These are phyloP conservation scores for Osmerus mordax DNA, from an alignment of 2,113 vertebrate species.

Conservation along the genomic window DNA sequence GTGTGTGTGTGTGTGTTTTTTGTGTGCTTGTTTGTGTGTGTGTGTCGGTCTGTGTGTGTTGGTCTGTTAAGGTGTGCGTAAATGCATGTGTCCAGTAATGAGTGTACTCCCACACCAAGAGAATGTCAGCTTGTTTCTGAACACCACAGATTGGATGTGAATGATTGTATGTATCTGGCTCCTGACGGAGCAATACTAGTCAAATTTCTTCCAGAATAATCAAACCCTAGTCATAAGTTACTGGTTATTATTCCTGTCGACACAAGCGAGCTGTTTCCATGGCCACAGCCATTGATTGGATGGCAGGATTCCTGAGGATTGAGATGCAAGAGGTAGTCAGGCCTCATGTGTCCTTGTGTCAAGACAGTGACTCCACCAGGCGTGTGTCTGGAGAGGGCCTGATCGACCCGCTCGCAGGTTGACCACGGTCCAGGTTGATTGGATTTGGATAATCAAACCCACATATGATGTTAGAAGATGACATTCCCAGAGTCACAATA, in stretches of 20 bases:
- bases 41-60: slow-evolving; percentile 23
- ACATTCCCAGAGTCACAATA: slow-evolving; percentile 41
- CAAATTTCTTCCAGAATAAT: too few relatives aligned
- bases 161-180: background rate
- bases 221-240: too few relatives aligned
- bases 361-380: slow-evolving; percentile 29
- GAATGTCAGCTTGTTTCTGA: background rate
- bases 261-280: slow-evolving; percentile 55
- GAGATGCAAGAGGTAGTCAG: slow-evolving; percentile 38
- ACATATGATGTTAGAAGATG: slow-evolving; percentile 19
- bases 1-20: slow-evolving; percentile 21
- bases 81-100: slow-evolving; percentile 33
- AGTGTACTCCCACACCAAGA: background rate
- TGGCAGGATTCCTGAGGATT: slow-evolving; percentile 48
- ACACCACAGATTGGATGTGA: slow-evolving; percentile 18
- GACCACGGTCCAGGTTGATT: slow-evolving; percentile 47
- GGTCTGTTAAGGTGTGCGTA: slow-evolving; percentile 1
- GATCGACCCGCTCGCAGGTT: slow-evolving; percentile 55
- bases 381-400: slow-evolving; percentile 36
- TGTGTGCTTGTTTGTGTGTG: slow-evolving; percentile 31
- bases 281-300: slow-evolving; percentile 56
- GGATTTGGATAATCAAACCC: slow-evolving; percentile 49
- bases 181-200: too few relatives aligned
- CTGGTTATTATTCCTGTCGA: too few relatives aligned
- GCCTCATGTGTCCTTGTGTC: slow-evolving; percentile 37